Conservation (phyloP, 2,888 invertebrate genomes). For the Hirtodrosophila trivittata region DNA sequence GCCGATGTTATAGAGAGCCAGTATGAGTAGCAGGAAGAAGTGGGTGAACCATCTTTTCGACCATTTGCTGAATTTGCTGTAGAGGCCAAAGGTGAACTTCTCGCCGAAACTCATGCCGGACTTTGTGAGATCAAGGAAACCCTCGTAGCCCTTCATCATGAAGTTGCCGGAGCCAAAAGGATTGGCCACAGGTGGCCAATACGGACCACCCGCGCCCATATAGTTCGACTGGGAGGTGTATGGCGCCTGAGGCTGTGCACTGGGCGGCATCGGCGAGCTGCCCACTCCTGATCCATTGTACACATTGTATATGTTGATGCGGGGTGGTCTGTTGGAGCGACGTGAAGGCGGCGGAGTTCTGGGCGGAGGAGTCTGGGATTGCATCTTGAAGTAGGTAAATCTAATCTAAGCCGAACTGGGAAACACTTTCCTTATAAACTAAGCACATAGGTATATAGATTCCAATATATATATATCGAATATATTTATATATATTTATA, state of each 20-base stretch:
- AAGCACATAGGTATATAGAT: too few relatives aligned
- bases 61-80: slow-evolving; percentile 90
- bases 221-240: slow-evolving; percentile 75
- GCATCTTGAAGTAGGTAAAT: slow-evolving; percentile 34
- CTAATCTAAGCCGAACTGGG: too few relatives aligned
- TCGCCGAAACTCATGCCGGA: slow-evolving; percentile 93
- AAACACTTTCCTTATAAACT: too few relatives aligned
- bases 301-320: slow-evolving; percentile 78
- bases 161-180: slow-evolving; percentile 89
- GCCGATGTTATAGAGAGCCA: slow-evolving; percentile 90
- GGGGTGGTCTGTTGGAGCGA: slow-evolving; percentile 79
- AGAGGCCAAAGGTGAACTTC: slow-evolving; percentile 91
- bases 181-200: slow-evolving; percentile 82
- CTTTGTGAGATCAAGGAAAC: slow-evolving; percentile 91
- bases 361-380: slow-evolving; percentile 41
- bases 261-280: slow-evolving; percentile 71
- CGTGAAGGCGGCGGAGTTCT: slow-evolving; percentile 65
- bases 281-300: slow-evolving; percentile 62
- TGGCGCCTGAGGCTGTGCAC: slow-evolving; percentile 65
- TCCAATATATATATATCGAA: too few relatives aligned
- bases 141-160: slow-evolving; percentile 91
- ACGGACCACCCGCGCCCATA: slow-evolving; percentile 68
- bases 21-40: slow-evolving; percentile 91
- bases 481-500: slow-evolving; percentile 13
- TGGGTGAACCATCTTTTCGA: slow-evolving; percentile 95